These are phyloP conservation scores for Lathronympha strigana DNA, from an alignment of 2,888 invertebrate genomes.

Conservation along the genomic window DNA sequence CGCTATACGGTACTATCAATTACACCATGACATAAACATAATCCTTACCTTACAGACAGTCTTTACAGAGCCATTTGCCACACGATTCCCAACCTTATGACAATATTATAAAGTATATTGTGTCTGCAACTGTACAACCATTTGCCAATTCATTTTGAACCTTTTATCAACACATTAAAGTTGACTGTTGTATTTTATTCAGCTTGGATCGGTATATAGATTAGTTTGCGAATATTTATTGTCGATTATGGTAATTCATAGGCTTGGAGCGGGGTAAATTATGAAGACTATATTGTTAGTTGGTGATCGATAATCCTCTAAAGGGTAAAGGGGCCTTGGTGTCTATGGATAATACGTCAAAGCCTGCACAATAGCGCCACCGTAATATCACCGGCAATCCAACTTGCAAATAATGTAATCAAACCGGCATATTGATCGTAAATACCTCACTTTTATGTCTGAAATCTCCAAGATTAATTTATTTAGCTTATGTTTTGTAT, in stretches of 20 bases:
- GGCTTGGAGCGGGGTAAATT: constrained; percentile 2
- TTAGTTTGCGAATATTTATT: constrained; percentile 20
- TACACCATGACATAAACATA: constrained; percentile 1
- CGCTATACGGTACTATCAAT: constrained; percentile 3
- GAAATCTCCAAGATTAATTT: too few relatives aligned
- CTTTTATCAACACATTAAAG: not conserved
- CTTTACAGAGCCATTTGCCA: too few relatives aligned
- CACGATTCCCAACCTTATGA: too few relatives aligned
- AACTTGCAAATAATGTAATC: too few relatives aligned
- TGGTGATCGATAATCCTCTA: constrained; percentile 5
- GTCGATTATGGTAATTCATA: constrained; percentile 7
- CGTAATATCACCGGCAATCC: too few relatives aligned
- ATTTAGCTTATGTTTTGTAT: too few relatives aligned
- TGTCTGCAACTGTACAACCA: not conserved
- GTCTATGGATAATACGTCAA: too few relatives aligned
- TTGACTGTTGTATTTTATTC: not conserved
- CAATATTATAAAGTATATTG: too few relatives aligned
- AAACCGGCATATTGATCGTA: too few relatives aligned
- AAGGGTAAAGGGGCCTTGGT: too few relatives aligned
- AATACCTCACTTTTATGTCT: too few relatives aligned
- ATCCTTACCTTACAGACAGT: not conserved
- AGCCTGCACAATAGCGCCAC: too few relatives aligned
- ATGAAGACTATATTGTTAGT: constrained; percentile 10
- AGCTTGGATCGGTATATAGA: not conserved
- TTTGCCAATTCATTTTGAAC: constrained; percentile 2